A percentile compares a stretch with the other conserved stretches of the same genome.
Conservation (phyloP, 2,797 vertebrate species). For the Hozukius guyotensis region DNA sequence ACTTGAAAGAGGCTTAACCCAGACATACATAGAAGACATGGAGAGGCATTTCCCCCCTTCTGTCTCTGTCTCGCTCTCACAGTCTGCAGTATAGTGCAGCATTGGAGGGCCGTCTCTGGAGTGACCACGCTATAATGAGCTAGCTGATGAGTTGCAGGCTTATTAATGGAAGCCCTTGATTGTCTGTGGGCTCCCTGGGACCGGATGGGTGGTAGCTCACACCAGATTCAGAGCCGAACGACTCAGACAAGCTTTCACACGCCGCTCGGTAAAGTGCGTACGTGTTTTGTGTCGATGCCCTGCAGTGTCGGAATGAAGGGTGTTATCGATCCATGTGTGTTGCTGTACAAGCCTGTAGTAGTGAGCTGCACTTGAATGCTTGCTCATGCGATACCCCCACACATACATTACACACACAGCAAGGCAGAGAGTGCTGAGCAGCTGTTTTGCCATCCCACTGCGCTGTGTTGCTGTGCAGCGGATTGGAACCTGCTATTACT, state of each 20-base stretch:
- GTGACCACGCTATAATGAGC: slow-evolving; percentile 67
- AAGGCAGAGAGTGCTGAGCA: slow-evolving; percentile 59
- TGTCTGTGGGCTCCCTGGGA: slow-evolving; percentile 49
- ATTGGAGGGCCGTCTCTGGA: slow-evolving; percentile 53
- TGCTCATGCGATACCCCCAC: slow-evolving; percentile 45
- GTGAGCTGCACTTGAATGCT: slow-evolving; percentile 37
- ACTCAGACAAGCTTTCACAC: slow-evolving; percentile 42
- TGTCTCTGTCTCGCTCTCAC: background rate
- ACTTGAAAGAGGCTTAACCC: slow-evolving; percentile 61
- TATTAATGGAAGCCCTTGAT: slow-evolving; percentile 64
- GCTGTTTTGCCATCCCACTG: slow-evolving; percentile 55
- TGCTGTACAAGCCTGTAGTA: slow-evolving; percentile 24
- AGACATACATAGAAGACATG: slow-evolving; percentile 35
- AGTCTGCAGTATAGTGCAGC: slow-evolving; percentile 2
- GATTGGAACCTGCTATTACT: slow-evolving; percentile 62
- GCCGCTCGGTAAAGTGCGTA: background rate
- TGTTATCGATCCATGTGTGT: slow-evolving; percentile 56
- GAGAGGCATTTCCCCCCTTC: slow-evolving; percentile 15
- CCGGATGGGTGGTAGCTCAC: slow-evolving; percentile 33
- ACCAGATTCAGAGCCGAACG: slow-evolving; percentile 28
- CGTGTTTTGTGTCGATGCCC: slow-evolving; percentile 16
- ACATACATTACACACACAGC: background rate
- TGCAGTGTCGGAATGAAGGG: slow-evolving; percentile 43
- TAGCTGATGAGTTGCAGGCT: slow-evolving; percentile 59
- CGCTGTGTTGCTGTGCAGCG: slow-evolving; percentile 45